Evolutionary conservation across 2,113 vertebrate species (phyloP), one percentile per base, ranked within the genome.

Genomic region (Formicarius rufipectus): DNA sequence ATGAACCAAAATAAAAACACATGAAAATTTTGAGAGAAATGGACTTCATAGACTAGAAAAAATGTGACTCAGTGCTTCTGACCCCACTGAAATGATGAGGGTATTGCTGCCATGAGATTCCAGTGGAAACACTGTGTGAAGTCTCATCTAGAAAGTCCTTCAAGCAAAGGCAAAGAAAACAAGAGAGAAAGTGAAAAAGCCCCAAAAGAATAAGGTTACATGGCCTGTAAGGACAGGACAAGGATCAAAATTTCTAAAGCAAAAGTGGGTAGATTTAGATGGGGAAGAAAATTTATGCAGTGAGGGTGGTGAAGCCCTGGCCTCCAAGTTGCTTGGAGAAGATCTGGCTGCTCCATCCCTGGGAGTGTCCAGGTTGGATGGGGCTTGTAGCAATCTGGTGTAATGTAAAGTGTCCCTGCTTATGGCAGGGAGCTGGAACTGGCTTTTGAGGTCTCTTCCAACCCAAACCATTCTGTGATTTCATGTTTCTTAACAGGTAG

Each of bases 241-340:
- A 75, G 22, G 14, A 7, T 3, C 16, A 62, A 53, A 23, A 64
- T 27, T 58, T 92, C 23, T 69, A 47, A 87, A 63, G 14, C 45
- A 14, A n/a, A 56, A 49, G 12, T 0, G 1, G 12, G 20, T 20
- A 17, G 30, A 12, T 52, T 58, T 73, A 86, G 7, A 53, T 15
- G n/a, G 23, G 33, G 33, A 71, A 66, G 33, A 50, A 44, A 28
- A 11, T 35, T 47, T 53, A 44, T 75, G 20, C 2, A 0, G 20
- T 64, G 30, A 4, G 2, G 4, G 4, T 25, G 18, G 3, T 76
- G 25, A 66, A 7, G 56, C 14, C 33, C 1, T 0, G 33, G 42
- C 42, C n/a, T n/a, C 39, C 17, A 16, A 17, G 28, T 9, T 82
- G 20, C 18, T 28, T 21, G 14, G 35, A 40, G 24, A 47, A 49